Conservation (phyloP, 2,797 vertebrate genomes). For the Notolepis coatsorum region DNA sequence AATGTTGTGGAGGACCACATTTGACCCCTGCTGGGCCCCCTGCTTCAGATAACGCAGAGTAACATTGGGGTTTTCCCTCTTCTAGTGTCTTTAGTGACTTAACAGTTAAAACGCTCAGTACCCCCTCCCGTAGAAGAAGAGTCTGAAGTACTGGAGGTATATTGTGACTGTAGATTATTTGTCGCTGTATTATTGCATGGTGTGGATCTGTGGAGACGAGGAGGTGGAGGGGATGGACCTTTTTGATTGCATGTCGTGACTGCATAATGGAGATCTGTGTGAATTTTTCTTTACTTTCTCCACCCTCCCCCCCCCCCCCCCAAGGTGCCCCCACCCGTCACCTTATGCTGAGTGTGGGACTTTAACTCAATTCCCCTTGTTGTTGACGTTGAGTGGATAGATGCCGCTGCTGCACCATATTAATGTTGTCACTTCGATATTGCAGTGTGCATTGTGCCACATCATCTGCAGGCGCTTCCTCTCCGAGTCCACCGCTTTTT, state of each 20-base stretch:
- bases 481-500: not conserved
- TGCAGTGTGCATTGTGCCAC: constrained; percentile 7
- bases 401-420: constrained; percentile 11
- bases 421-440: constrained; percentile 18
- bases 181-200: constrained; percentile 44
- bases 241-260: constrained; percentile 48
- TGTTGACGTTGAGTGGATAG: constrained; percentile 17
- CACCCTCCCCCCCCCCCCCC: not conserved
- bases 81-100: constrained; percentile 19
- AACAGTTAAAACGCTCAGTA: constrained; percentile 22
- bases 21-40: not conserved
- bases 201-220: constrained; percentile 36
- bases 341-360: constrained; percentile 17
- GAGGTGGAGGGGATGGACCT: not conserved
- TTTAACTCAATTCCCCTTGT: constrained; percentile 12
- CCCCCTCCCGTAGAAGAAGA: constrained; percentile 74
- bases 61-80: not conserved
- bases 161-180: constrained; percentile 18
- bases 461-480: constrained; percentile 10
- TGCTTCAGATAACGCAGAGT: constrained; percentile 1
- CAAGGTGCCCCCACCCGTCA: constrained; percentile 12
- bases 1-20: not conserved
- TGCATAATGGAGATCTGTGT: constrained; percentile 10
- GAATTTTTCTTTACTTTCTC: constrained; percentile 8
- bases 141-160: constrained; percentile 78